phyloP scores from a whole-genome alignment of 2,888 invertebrate species.

The Lottia gigantea region DNA sequence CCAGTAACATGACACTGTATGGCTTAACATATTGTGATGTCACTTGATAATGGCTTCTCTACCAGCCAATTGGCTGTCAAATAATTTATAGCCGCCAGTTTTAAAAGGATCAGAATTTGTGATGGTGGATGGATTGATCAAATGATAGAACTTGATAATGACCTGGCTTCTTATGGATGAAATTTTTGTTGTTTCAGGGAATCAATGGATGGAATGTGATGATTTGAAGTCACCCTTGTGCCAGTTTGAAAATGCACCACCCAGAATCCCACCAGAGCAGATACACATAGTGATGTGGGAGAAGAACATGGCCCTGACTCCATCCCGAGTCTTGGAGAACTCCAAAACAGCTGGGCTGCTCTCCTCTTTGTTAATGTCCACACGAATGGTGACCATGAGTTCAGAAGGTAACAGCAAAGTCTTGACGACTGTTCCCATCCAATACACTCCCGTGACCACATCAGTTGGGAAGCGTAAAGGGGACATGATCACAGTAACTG shows the following conservation, averaged over 20 bases:
- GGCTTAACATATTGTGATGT: too few species aligned
- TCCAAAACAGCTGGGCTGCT: slow-evolving; percentile 32
- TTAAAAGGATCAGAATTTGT: too few species aligned
- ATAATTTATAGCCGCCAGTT: too few species aligned
- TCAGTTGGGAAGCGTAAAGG: background rate
- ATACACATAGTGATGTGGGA: slow-evolving; percentile 67
- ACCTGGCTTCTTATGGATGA: too few species aligned
- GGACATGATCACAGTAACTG: background rate
- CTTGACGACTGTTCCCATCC: background rate
- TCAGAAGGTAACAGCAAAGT: slow-evolving; percentile 1
- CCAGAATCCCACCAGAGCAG: slow-evolving; percentile 51
- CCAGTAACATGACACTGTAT: too few species aligned
- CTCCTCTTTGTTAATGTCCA: slow-evolving; percentile 31
- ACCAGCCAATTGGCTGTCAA: too few species aligned
- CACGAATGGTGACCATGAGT: background rate
- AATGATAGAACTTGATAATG: too few species aligned
- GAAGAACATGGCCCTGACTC: slow-evolving; percentile 28
- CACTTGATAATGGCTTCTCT: too few species aligned
- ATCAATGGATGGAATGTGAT: slow-evolving; percentile 62
- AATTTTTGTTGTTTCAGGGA: slow-evolving; percentile 41
- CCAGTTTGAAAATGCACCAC: slow-evolving; percentile 37
- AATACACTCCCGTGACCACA: background rate
- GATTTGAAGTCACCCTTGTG: slow-evolving; percentile 54
- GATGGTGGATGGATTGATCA: too few species aligned
- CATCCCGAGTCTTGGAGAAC: slow-evolving; percentile 28